A percentile compares a stretch with the other conserved stretches of the same genome.
These are phyloP conservation scores for Horisme vitalbata DNA, from an alignment of 2,888 invertebrate species.

Conservation along the genomic window DNA sequence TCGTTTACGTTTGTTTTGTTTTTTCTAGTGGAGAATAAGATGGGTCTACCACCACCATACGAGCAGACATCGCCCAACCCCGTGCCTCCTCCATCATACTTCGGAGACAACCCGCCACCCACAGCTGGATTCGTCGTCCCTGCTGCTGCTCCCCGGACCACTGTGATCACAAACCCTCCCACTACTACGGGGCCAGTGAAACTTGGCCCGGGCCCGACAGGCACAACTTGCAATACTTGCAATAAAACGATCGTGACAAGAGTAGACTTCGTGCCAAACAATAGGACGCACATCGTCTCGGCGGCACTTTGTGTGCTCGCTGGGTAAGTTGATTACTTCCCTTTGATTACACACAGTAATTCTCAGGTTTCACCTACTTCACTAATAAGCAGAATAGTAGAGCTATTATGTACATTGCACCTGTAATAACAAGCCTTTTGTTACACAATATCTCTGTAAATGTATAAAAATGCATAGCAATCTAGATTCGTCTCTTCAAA, in stretches of 20 bases:
- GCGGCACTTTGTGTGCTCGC: constrained; percentile 73
- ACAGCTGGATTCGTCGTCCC: constrained; percentile 56
- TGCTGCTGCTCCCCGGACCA: constrained; percentile 56
- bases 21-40: constrained; percentile 77
- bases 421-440: too few species aligned
- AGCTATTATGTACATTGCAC: constrained; percentile 7
- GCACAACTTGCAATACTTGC: constrained; percentile 65
- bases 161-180: constrained; percentile 56
- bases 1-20: background rate
- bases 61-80: constrained; percentile 63
- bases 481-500: too few species aligned
- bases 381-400: constrained; percentile 10
- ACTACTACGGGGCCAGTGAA: constrained; percentile 24
- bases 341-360: constrained; percentile 9
- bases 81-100: constrained; percentile 72
- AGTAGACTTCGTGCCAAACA: constrained; percentile 72
- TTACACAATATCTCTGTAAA: too few species aligned
- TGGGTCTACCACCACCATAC: constrained; percentile 75
- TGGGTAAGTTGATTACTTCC: constrained; percentile 52
- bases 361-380: constrained; percentile 7
- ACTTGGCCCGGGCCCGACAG: constrained; percentile 71
- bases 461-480: too few species aligned
- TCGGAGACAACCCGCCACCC: constrained; percentile 68
- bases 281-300: constrained; percentile 71
- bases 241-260: constrained; percentile 67